These are phyloP conservation scores for Caenorhabditis sp. DNA, from an alignment of 2,888 invertebrate species.

Conservation along the genomic window DNA sequence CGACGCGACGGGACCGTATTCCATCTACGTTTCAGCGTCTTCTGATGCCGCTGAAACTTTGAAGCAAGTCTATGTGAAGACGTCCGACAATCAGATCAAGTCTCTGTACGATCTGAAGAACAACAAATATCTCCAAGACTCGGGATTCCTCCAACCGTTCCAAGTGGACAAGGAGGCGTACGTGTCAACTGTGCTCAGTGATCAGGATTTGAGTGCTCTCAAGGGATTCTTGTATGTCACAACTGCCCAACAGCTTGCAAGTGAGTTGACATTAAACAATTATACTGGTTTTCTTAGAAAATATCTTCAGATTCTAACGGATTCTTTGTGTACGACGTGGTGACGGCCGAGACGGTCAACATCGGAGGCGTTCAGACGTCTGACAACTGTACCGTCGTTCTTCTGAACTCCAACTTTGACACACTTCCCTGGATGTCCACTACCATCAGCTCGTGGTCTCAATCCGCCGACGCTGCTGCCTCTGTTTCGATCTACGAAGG, in stretches of 20 bases:
- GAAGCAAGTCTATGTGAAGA: not conserved
- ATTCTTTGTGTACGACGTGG: conserved; percentile 2
- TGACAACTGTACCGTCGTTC: conserved; percentile 26
- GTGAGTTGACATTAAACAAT: not conserved
- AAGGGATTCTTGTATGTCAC: conserved; percentile 5
- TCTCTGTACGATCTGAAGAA: not conserved
- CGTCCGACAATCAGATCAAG: not conserved
- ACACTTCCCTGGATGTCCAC: conserved; percentile 21
- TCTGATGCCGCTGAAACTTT: not conserved
- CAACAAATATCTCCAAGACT: not conserved
- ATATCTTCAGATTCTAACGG: not conserved
- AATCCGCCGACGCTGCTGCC: not conserved
- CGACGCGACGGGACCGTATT: not conserved
- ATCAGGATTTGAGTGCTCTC: not conserved
- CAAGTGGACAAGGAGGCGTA: not conserved
- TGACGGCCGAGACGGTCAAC: not conserved
- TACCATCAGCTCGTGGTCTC: conserved; percentile 20
- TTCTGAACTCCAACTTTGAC: conserved; percentile 23
- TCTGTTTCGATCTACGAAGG: conserved; percentile 30
- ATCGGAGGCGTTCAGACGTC: not conserved
- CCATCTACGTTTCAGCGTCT: conserved; percentile 10
- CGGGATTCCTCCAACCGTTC: not conserved
- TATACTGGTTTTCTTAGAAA: not conserved
- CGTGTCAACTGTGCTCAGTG: not conserved
- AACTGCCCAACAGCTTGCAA: not conserved